Evolutionary conservation across 2,888 invertebrate genomes (phyloP).

Genomic region (Bugula neritina): DNA sequence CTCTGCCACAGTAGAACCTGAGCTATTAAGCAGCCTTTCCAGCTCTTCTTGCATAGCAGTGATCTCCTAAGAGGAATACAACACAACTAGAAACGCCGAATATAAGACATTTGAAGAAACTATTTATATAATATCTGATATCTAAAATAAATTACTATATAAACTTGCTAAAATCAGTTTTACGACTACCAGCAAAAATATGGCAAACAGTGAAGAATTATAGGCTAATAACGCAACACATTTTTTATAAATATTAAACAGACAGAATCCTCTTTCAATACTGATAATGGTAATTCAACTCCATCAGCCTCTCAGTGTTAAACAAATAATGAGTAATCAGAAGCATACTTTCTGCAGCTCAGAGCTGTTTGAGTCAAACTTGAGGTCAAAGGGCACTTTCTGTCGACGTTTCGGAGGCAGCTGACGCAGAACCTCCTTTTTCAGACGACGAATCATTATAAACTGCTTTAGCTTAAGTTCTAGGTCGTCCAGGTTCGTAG

Average conservation of each 20-base stretch:
- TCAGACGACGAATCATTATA: slow-evolving; percentile 47
- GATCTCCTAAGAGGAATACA: slow-evolving; percentile 36
- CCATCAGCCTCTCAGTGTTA: too few relatives aligned
- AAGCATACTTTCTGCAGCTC: slow-evolving; percentile 40
- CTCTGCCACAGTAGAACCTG: neutral
- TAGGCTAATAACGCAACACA: too few relatives aligned
- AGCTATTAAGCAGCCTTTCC: slow-evolving; percentile 31
- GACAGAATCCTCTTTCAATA: too few relatives aligned
- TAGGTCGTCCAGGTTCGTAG: slow-evolving; percentile 46
- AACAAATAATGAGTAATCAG: neutral
- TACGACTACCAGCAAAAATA: too few relatives aligned
- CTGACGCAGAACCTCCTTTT: slow-evolving; percentile 44
- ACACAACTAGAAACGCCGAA: too few relatives aligned
- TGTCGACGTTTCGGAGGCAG: slow-evolving; percentile 49
- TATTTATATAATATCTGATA: too few relatives aligned
- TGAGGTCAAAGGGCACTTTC: slow-evolving; percentile 45
- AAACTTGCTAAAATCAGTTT: too few relatives aligned
- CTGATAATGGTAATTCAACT: too few relatives aligned
- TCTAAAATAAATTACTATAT: too few relatives aligned
- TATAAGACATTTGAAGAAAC: too few relatives aligned
- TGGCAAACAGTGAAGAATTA: too few relatives aligned
- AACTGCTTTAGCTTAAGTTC: slow-evolving; percentile 36
- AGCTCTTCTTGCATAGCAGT: slow-evolving; percentile 38
- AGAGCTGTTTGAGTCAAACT: slow-evolving; percentile 47
- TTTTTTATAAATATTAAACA: too few relatives aligned